phyloP scores from a whole-genome alignment of 2,888 invertebrate species.

The Chrysina gloriosa region DNA sequence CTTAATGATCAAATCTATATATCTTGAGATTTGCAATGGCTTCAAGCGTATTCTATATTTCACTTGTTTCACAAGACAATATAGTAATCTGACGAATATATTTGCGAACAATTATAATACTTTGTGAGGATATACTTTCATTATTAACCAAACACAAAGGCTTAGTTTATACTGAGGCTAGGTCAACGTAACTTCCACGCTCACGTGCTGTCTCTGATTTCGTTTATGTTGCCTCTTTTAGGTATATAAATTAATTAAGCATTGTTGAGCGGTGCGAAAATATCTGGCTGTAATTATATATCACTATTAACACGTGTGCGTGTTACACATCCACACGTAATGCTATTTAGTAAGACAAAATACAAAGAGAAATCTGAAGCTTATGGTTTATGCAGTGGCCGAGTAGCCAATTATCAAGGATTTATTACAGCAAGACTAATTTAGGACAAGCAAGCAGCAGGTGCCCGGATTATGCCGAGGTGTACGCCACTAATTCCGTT shows the following conservation, averaged over 20 bases:
- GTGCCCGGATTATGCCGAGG: constrained; percentile 60
- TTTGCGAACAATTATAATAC: too few relatives aligned
- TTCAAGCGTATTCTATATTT: too few relatives aligned
- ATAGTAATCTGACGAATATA: too few relatives aligned
- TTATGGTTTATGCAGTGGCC: constrained; percentile 60
- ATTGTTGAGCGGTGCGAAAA: constrained; percentile 35
- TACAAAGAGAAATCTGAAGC: constrained; percentile 58
- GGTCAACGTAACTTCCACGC: background rate
- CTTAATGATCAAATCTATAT: too few relatives aligned
- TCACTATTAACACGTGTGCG: constrained; percentile 33
- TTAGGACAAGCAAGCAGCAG: constrained; percentile 62
- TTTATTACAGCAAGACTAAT: constrained; percentile 63
- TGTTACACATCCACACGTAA: constrained; percentile 29
- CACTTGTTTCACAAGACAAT: too few relatives aligned
- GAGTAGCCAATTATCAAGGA: constrained; percentile 64
- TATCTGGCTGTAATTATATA: constrained; percentile 38
- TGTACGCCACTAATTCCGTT: constrained; percentile 58
- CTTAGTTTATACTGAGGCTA: background rate
- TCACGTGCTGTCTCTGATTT: background rate
- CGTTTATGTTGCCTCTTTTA: background rate
- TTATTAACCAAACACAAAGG: too few relatives aligned
- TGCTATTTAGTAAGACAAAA: constrained; percentile 42
- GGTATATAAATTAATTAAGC: constrained; percentile 31
- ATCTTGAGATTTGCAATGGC: too few relatives aligned
- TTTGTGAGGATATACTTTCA: too few relatives aligned